phyloP scores from a whole-genome alignment of 1,140 invertebrate genomes.

The Charaxes varanes region DNA sequence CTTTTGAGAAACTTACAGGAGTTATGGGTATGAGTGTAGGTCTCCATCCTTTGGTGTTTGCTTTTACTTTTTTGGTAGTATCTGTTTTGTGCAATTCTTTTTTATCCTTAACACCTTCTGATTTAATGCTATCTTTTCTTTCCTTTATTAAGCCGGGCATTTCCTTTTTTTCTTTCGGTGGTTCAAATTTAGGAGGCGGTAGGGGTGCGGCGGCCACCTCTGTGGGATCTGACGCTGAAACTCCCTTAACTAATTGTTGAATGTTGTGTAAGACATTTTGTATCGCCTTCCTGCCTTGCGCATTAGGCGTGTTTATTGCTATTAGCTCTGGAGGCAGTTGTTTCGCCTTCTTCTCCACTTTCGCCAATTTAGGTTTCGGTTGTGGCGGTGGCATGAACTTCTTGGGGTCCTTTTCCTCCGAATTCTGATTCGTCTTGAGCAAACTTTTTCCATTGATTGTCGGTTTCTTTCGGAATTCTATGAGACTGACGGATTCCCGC shows the following conservation, averaged over 20 bases:
- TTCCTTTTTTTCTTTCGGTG: conserved; percentile 42
- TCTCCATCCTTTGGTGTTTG: conserved; percentile 77
- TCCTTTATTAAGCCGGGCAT: conserved; percentile 32
- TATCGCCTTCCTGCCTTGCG: conserved; percentile 61
- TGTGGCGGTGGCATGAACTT: conserved; percentile 56
- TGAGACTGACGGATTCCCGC: conserved; percentile 40
- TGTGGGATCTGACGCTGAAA: conserved; percentile 58
- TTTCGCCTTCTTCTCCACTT: conserved; percentile 46
- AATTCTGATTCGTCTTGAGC: conserved; percentile 56
- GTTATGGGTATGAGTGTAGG: conserved; percentile 81
- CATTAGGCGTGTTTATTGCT: conserved; percentile 64
- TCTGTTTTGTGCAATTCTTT: conserved; percentile 34
- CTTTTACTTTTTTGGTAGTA: conserved; percentile 69
- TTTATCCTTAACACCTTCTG: conserved; percentile 12
- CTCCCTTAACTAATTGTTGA: conserved; percentile 64
- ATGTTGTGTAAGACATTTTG: conserved; percentile 70
- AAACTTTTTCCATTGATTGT: conserved; percentile 63
- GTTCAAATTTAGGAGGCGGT: conserved; percentile 29
- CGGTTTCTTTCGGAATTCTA: conserved; percentile 66
- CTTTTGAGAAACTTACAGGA: conserved; percentile 46
- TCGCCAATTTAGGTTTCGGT: conserved; percentile 40
- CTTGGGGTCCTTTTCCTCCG: conserved; percentile 43
- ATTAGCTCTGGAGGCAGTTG: conserved; percentile 66
- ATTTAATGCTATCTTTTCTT: conserved; percentile 35
- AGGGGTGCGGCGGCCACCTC: conserved; percentile 47